Evolutionary conservation across 1,140 invertebrate genomes (phyloP), one percentile per base, ranked within the genome.

Genomic region (Vanessa atalanta): DNA sequence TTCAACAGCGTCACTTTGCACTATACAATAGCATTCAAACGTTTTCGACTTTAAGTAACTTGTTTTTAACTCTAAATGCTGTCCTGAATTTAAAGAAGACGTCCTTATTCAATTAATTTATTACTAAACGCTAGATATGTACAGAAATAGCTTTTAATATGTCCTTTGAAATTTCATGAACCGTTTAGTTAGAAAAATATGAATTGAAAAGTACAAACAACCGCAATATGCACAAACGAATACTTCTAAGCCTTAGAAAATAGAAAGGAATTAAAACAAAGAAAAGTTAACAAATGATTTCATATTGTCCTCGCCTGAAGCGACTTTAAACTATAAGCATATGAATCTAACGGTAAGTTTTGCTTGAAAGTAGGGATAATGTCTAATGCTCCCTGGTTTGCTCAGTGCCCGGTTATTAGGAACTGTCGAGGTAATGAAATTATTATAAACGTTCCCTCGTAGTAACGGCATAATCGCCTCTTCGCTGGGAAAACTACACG

Each of bases 401-500:
- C 72, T 74, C 70, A 76, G 60, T 70, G 68, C 64, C 70, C 70
- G 72, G 79, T 79, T 79, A 87, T 83, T 82, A 80, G 70, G 60
- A 76, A 80, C 70, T 78, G 79, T 73, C 69, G 63, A 67, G 76
- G 69, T 83, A 85, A 87, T 86, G 80, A 87, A 88, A 87, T 83
- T 80, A 81, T 87, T 84, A 83, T 87, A 82, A 85, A 79, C 79
- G 81, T 78, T 78, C 76, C 37, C 70, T 72, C 65, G 60, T 68
- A 64, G 72, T 80, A 79, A 83, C 65, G 60, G 73, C 76, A 73
- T 88, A 87, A 87, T 87, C 63, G 76, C 55, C 47, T 72, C 65
- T 72, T 69, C 65, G 70, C 76, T 86, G 86, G 76, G 87, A 87
- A 82, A 65, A 13, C 47, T 63, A 67, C 84, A 87, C 79, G 72